phyloP scores from a whole-genome alignment of 2,797 vertebrate genomes.

The Alosa sapidissima region DNA sequence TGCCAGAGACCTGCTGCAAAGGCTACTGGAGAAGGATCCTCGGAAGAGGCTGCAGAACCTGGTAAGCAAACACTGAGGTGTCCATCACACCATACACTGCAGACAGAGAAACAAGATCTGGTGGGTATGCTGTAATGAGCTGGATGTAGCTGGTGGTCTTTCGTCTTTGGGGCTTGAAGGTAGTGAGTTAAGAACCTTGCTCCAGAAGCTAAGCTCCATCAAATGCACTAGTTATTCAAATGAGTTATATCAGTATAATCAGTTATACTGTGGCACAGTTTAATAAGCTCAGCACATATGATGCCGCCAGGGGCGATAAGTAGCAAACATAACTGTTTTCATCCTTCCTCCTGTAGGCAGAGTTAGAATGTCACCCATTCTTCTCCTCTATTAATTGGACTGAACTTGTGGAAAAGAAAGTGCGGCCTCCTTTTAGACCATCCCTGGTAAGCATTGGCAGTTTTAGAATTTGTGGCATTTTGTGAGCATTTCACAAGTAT shows the following conservation, averaged over 20 bases:
- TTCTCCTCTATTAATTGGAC: constrained; percentile 74
- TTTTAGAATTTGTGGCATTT: constrained; percentile 8
- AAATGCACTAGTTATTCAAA: not conserved
- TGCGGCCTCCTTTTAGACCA: constrained; percentile 73
- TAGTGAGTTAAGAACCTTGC: too few relatives aligned
- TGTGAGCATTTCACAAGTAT: not conserved
- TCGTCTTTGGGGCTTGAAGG: not conserved
- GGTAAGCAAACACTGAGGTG: constrained; percentile 60
- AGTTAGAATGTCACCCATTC: constrained; percentile 73
- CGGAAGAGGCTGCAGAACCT: constrained; percentile 69
- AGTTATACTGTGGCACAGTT: not conserved
- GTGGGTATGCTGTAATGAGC: not conserved
- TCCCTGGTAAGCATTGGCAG: constrained; percentile 64
- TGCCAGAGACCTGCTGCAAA: constrained; percentile 65
- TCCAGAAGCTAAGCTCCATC: not conserved
- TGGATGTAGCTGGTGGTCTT: not conserved
- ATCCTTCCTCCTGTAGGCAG: constrained; percentile 59
- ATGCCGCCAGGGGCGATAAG: not conserved
- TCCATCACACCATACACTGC: not conserved
- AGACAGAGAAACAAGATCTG: not conserved
- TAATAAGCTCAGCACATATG: not conserved
- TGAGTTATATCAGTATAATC: too few relatives aligned
- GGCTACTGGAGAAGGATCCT: constrained; percentile 70
- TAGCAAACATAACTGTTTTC: not conserved
- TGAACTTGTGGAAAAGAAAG: constrained; percentile 70